Base-by-base conservation (phyloP, 2,113 vertebrate genomes). In the Leptocoma aspasia region DNA sequence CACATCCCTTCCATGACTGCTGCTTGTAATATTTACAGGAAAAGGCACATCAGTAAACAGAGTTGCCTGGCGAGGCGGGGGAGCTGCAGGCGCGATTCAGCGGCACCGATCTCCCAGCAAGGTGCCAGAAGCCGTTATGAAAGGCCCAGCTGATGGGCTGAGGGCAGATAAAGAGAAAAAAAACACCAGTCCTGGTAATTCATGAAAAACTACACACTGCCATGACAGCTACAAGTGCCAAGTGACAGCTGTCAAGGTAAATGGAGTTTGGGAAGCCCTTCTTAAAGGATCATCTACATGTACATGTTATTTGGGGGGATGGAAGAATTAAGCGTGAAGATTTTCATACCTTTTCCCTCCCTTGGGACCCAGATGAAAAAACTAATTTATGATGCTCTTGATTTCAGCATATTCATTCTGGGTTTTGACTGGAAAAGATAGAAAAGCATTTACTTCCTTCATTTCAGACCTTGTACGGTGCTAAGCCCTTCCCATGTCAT, bases 21-120 rank as follows among this genome's bases (percentile, higher is more conserved):
- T 20, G 92, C 95, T 95, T 89, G 97, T 97, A 98, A 97, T 98
- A 97, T 98, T 99, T 98, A 98, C 97, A 96, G 97, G 96, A 96
- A 95, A 95, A 98, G 96, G 97, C 97, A 96, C 85, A 83, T 98
- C 95, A 96, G 98, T 98, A 98, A 98, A 98, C 98, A 98, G 97
- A 77, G 97, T 80, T 88, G 81, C 97, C 98, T 96, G 94, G 96
- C 81, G 97, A 97, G 97, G 96, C 92, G 82, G 97, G 95, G 98
- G 97, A 96, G 96, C 90, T 94, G 97, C 94, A 80, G 97, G 96
- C 82, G 94, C n/a, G 13, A 96, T 97, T 97, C 97, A 82, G 91
- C 0, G 89, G 97, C 97, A 92, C 98, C 50, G 47, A 82, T 97
- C 93, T 97, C 96, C 97, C 97, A 94, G 92, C 95, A 94, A 97